Percentiles rank a stretch among this genome's conserved stretches.
phyloP scores from a whole-genome alignment of 2,888 invertebrate species.

The Tromatobia lineatoria region DNA sequence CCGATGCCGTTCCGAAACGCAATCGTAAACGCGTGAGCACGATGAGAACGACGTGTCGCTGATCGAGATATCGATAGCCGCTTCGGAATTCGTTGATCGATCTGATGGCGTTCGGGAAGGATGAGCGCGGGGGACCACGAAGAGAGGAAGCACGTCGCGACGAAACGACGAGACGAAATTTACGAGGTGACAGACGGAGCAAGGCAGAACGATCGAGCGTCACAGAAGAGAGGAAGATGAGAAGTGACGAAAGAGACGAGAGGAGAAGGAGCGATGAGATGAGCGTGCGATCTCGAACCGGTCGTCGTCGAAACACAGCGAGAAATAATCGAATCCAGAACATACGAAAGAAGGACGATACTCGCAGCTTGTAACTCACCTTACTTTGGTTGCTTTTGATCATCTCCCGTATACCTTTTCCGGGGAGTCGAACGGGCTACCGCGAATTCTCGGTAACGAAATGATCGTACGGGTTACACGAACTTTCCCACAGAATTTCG shows the following conservation, averaged over 20 bases:
- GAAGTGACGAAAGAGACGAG: conserved; percentile 62
- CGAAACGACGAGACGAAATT: conserved; percentile 63
- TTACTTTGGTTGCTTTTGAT: conserved; percentile 15
- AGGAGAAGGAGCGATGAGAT: conserved; percentile 50
- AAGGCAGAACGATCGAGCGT: conserved; percentile 34
- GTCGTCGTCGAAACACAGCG: conserved; percentile 53
- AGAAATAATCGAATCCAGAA: conserved; percentile 48
- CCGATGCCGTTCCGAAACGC: background rate
- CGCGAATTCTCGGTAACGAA: conserved; percentile 60
- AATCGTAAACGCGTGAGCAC: conserved; percentile 42
- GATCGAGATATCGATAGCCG: conserved; percentile 67
- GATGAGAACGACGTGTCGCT: conserved; percentile 59
- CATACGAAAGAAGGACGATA: conserved; percentile 17
- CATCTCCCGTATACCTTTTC: conserved; percentile 45
- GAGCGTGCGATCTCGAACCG: conserved; percentile 67
- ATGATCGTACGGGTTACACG: conserved; percentile 51
- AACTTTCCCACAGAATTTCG: conserved; percentile 80
- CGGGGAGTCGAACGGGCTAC: conserved; percentile 56
- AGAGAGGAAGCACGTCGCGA: conserved; percentile 61
- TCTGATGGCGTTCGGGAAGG: conserved; percentile 44
- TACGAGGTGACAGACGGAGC: conserved; percentile 67
- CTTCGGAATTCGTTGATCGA: conserved; percentile 63
- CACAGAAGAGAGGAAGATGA: conserved; percentile 44
- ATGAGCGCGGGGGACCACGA: conserved; percentile 41
- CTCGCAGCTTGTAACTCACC: background rate